phyloP scores from a whole-genome alignment of 2,888 invertebrate species.

The Athalia cordata region DNA sequence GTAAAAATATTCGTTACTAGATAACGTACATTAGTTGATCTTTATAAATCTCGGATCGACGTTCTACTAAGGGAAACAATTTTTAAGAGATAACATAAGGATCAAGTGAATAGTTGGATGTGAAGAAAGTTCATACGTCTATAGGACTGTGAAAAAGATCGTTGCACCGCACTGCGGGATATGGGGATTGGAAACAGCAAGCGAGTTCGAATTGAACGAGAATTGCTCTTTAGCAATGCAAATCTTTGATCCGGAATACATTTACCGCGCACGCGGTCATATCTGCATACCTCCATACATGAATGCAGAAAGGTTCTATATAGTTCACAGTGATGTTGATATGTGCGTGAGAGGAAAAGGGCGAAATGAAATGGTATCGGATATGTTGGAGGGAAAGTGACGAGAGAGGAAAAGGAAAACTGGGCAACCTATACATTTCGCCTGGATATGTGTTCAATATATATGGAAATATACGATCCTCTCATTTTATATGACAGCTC shows the following conservation, averaged over 20 bases:
- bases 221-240: conserved; percentile 60
- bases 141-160: not conserved
- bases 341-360: not conserved
- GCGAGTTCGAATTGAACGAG: conserved; percentile 51
- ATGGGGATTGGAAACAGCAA: conserved; percentile 16
- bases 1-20: too few species aligned
- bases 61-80: too few species aligned
- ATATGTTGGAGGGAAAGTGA: not conserved
- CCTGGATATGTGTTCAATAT: conserved; percentile 49
- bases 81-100: too few species aligned
- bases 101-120: too few species aligned
- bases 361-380: not conserved
- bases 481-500: conserved; percentile 47
- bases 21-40: too few species aligned
- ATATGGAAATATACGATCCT: conserved; percentile 44
- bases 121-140: too few species aligned
- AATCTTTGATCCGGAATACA: conserved; percentile 57
- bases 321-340: not conserved
- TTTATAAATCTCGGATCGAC: too few species aligned
- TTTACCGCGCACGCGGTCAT: conserved; percentile 46
- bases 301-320: not conserved
- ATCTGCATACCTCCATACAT: conserved; percentile 38
- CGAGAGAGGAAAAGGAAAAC: conserved; percentile 14
- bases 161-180: not conserved
- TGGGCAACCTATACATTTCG: conserved; percentile 26